Base-by-base conservation (phyloP, 1,140 invertebrate species). In the silkworm (Bombyx mori) region DNA sequence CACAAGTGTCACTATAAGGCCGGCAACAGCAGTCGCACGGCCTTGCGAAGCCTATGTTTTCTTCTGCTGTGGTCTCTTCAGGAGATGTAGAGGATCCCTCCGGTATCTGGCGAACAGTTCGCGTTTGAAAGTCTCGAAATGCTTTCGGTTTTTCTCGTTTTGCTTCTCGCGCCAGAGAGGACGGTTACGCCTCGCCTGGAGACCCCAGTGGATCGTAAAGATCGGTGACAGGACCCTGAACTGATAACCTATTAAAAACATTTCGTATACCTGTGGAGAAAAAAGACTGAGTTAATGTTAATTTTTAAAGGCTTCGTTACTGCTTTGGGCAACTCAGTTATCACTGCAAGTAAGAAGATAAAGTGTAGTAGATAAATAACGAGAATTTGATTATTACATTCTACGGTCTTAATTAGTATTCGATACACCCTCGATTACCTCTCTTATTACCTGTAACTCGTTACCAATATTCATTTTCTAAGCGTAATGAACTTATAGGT, bases 141-240 rank as follows among this genome's bases (percentile, higher is more conserved):
- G 91, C 62, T 93, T 93, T 47, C 94, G 83, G 80, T 97, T 97
- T 60, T 91, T 89, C 60, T 92, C 94, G 82, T 96, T 96, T 72
- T 97, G 95, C 58, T 93, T 91, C 77, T 96, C 95, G 26, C 95
- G 88, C 95, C 95, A 97, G 0, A 92, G 89, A 0, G 95, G 94
- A 42, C 94, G 88, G 12, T 90, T 90, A 62, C 92, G 91, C 60
- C 94, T 91, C 8, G 91, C 90, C 75, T 95, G 96, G 8, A 97
- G 88, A 1, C 96, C 96, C 93, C 95, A 96, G 78, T 98, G 97
- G 6, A 95, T 93, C 0, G 96, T 94, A 79, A 98, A 98, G 47
- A 96, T 93, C 1, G 96, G 96, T 2, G 96, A 94, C 4, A 98
- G 90, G 0, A 98, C 96, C 68, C 92, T 91, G 84, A 98, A 97